Conservation (phyloP, 2,888 invertebrate species). For the Tetrapedia diversipes region DNA sequence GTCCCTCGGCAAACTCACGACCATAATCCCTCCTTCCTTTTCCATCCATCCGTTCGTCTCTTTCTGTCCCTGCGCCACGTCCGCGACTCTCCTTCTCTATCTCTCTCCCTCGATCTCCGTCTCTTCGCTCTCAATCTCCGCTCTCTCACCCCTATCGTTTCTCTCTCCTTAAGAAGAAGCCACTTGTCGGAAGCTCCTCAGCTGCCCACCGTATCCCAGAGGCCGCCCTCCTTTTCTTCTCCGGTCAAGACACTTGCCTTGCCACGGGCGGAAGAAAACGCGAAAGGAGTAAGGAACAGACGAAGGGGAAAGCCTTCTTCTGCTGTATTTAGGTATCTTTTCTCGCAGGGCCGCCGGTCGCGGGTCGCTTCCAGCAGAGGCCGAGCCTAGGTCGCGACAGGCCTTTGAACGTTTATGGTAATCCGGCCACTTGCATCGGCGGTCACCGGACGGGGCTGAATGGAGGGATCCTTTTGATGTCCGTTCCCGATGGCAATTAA, state of each 20-base stretch:
- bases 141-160: constrained; percentile 55
- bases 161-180: constrained; percentile 52
- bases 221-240: constrained; percentile 48
- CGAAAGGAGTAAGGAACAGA: neutral
- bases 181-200: constrained; percentile 60
- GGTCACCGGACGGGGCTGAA: neutral
- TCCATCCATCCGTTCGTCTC: constrained; percentile 47
- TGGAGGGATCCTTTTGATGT: constrained; percentile 22
- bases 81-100: constrained; percentile 47
- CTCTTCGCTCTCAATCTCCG: constrained; percentile 39
- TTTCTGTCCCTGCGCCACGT: constrained; percentile 31
- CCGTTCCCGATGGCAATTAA: constrained; percentile 40
- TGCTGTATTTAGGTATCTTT: constrained; percentile 15
- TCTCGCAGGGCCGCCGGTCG: constrained; percentile 21
- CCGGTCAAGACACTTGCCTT: constrained; percentile 62
- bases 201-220: too few species aligned
- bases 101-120: constrained; percentile 29
- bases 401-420: constrained; percentile 46
- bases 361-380: too few species aligned
- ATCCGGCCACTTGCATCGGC: constrained; percentile 40
- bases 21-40: constrained; percentile 70
- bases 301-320: constrained; percentile 7
- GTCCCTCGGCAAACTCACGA: constrained; percentile 70
- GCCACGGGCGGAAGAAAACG: constrained; percentile 3
- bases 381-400: neutral